Percentiles rank a stretch among this genome's conserved stretches.
phyloP scores from a whole-genome alignment of 1,140 invertebrate species.

The Zaprionus inermis region DNA sequence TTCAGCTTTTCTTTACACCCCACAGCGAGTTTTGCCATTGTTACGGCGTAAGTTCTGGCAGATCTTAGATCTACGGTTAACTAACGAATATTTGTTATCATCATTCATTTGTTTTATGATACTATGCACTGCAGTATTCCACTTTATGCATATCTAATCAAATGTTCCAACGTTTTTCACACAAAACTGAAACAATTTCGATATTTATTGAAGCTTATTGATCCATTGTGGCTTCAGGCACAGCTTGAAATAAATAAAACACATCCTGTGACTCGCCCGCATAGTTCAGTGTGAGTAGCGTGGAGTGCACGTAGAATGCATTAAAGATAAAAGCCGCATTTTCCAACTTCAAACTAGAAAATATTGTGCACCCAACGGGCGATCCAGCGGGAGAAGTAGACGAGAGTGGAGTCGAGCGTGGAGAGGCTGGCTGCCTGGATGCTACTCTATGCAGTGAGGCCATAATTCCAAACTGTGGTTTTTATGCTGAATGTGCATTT shows the following conservation, averaged over 20 bases:
- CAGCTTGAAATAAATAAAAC: background rate
- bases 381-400: slow-evolving; percentile 7
- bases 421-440: background rate
- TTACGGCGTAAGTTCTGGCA: background rate
- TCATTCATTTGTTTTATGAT: no score
- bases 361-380: slow-evolving; percentile 51
- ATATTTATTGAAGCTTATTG: background rate
- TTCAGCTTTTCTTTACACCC: background rate
- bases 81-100: no score
- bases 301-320: slow-evolving; percentile 64
- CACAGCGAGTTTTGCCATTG: background rate
- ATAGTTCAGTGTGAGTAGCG: slow-evolving; percentile 35
- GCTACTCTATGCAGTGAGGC: slow-evolving; percentile 55
- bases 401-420: background rate
- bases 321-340: slow-evolving; percentile 67
- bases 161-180: background rate
- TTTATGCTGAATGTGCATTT: slow-evolving; percentile 78
- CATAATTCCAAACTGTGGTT: slow-evolving; percentile 73
- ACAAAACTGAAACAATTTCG: slow-evolving; percentile 1
- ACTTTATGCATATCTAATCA: no score
- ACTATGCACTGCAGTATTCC: no score
- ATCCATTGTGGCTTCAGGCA: no score
- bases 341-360: slow-evolving; percentile 65
- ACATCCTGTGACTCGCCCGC: background rate
- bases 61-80: background rate